Percentiles rank a stretch among this genome's conserved stretches.
These are phyloP conservation scores for Leptosomus discolor DNA, from an alignment of 2,113 vertebrate genomes.

Conservation along the genomic window DNA sequence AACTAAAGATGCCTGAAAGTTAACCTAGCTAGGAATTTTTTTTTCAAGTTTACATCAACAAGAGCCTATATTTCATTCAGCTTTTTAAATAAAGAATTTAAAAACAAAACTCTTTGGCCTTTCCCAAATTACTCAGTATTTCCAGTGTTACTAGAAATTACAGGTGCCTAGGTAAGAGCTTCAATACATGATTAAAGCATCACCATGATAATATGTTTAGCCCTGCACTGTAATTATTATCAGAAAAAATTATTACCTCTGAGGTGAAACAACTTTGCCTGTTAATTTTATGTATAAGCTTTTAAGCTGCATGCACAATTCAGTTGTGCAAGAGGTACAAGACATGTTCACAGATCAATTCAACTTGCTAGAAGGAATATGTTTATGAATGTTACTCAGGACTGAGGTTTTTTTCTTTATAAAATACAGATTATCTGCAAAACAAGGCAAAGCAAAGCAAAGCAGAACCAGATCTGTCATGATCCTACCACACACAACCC, in stretches of 20 bases:
- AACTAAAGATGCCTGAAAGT: background rate
- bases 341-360: background rate
- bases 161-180: background rate
- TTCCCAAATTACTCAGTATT: background rate
- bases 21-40: background rate
- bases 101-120: background rate
- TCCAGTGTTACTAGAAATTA: background rate
- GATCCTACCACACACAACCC: rapidly evolving
- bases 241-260: background rate
- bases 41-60: background rate
- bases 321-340: background rate
- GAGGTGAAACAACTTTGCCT: background rate
- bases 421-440: background rate
- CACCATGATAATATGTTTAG: background rate
- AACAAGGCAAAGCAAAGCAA: background rate
- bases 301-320: background rate
- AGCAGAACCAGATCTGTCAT: background rate
- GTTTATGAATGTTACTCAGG: background rate
- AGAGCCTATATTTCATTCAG: background rate
- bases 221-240: background rate
- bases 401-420: background rate
- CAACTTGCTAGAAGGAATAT: background rate
- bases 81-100: background rate
- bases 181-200: background rate
- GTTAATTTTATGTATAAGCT: background rate